Base-by-base conservation (phyloP, 2,797 vertebrate species). In the Schizopygopsis malacanthus region DNA sequence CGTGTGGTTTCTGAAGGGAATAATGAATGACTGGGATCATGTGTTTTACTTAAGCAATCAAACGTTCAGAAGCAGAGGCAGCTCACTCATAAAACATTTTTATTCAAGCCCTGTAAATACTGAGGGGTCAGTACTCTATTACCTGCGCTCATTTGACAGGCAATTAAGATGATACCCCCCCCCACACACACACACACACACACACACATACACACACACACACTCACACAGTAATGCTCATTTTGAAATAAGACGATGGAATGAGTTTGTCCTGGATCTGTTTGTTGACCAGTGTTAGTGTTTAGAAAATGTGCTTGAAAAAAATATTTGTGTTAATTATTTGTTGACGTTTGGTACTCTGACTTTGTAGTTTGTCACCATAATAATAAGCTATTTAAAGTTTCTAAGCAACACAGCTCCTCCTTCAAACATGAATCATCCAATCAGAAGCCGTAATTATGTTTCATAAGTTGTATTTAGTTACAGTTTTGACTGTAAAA, bases 31-130 rank as follows among this genome's bases (percentile, higher is more conserved):
- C 41, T 52, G n/a, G 70, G 9, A 63, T 65, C 47, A 82, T 85
- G 52, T 39, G 79, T 87, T 82, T 82, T 70, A 73, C 79, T 61
- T 78, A 25, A 84, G 54, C 77, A 52, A 73, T 83, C 79, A 83
- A 87, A 33, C 8, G 4, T 63, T 72, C 33, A 79, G 67, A 67
- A 47, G 45, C 15, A 67, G 47, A 59, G 52, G 65, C 16, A 15
- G 54, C 59, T 87, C 77, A 87, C 81, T 65, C 50, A 81, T 76
- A 80, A 84, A 83, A 84, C 76, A 83, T 83, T 39, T 47, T 41
- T 79, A 76, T 72, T 80, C 81, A 75, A 84, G 70, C 25, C 67
- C 54, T 63, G 77, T 76, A 84, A 87, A 87, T 71, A 83, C 22
- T 39, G 56, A 72, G 61, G 77, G 83, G 50, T 84, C 75, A 84